Percentiles rank a stretch among this genome's conserved stretches.
Conservation (phyloP, 1,140 invertebrate genomes). For the Hylaeus anthracinus region DNA sequence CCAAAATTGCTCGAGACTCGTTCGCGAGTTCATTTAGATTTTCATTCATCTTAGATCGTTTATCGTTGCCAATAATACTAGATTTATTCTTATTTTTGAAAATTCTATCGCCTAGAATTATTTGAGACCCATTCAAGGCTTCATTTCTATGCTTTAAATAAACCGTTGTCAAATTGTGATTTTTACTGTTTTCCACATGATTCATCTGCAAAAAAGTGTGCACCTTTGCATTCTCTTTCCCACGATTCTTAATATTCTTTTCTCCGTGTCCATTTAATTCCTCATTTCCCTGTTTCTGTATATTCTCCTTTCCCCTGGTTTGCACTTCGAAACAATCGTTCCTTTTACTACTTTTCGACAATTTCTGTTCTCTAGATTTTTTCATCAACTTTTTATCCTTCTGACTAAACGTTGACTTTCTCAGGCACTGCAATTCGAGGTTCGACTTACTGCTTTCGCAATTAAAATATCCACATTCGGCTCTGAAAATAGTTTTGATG, state of each 20-base stretch:
- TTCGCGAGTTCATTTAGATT: neutral
- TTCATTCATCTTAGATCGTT: neutral
- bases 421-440: neutral
- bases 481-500: slow-evolving; percentile 1
- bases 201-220: too few species aligned
- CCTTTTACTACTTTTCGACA: neutral
- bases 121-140: too few species aligned
- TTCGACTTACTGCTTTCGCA: neutral
- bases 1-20: neutral
- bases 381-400: too few species aligned
- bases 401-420: neutral
- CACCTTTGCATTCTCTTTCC: too few species aligned
- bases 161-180: neutral
- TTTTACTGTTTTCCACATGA: too few species aligned
- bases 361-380: neutral
- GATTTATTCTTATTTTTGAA: too few species aligned
- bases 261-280: too few species aligned
- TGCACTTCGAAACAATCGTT: neutral
- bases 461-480: neutral
- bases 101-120: too few species aligned
- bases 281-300: too few species aligned
- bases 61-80: too few species aligned
- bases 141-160: neutral
- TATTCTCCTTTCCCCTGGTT: too few species aligned
- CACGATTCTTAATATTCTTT: too few species aligned